phyloP scores from a whole-genome alignment of 2,797 vertebrate genomes.

The Scolopax rusticola region DNA sequence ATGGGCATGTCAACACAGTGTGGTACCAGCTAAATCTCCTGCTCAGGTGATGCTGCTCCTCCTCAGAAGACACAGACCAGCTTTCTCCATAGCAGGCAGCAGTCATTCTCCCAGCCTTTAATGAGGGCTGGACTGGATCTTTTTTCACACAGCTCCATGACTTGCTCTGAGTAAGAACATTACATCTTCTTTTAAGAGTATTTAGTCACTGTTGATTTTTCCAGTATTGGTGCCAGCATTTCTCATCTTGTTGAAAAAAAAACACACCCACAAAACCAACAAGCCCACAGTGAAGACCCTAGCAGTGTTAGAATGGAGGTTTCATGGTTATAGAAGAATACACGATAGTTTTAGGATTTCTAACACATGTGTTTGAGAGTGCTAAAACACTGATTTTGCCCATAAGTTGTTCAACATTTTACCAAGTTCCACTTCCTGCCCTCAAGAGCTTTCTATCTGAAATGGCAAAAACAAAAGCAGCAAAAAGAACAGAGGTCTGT shows the following conservation, averaged over 20 bases:
- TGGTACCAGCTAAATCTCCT: neutral
- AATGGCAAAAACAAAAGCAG: neutral
- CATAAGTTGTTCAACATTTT: slow-evolving; percentile 20
- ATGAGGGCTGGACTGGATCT: neutral
- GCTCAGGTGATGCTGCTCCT: neutral
- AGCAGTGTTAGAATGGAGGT: neutral
- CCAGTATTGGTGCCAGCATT: slow-evolving; percentile 35
- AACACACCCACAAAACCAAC: neutral
- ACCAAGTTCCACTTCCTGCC: slow-evolving; percentile 8
- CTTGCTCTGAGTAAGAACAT: slow-evolving; percentile 54
- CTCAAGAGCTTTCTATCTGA: slow-evolving; percentile 11
- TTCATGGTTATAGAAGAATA: neutral
- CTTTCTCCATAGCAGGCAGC: neutral
- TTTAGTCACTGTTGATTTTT: slow-evolving; percentile 68
- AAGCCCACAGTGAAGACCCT: neutral
- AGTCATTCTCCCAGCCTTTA: neutral
- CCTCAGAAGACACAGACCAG: neutral
- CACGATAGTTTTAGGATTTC: neutral
- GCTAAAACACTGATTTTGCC: slow-evolving; percentile 18
- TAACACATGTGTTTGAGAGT: neutral
- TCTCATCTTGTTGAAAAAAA: slow-evolving; percentile 31
- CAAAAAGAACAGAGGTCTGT: neutral
- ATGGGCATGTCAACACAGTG: fast-evolving
- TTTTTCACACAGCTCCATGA: neutral
- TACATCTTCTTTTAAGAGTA: slow-evolving; percentile 52